Conservation (phyloP, 2,888 invertebrate genomes). For the Sarcophaga variegata region DNA sequence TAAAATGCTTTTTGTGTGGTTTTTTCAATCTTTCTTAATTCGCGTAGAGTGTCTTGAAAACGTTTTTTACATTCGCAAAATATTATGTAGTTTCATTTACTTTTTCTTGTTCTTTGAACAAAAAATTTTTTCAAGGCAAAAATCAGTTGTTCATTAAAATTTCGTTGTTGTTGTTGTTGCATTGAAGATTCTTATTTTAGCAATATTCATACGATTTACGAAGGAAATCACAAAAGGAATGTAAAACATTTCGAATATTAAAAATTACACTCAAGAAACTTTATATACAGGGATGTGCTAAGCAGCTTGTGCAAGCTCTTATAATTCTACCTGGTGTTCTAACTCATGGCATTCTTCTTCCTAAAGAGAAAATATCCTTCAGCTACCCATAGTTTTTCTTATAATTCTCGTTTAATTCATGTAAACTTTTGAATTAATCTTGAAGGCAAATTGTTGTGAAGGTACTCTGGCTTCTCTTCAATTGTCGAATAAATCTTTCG, state of each 20-base stretch:
- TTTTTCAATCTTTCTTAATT: too few relatives aligned
- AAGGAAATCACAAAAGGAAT: constrained; percentile 6
- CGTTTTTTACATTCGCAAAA: too few relatives aligned
- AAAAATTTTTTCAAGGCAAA: constrained; percentile 14
- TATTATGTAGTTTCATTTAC: too few relatives aligned
- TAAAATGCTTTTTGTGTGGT: too few relatives aligned
- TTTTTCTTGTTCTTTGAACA: too few relatives aligned
- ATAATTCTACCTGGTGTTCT: too few relatives aligned
- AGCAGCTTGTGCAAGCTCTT: too few relatives aligned
- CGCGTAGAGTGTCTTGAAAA: too few relatives aligned
- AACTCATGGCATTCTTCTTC: too few relatives aligned
- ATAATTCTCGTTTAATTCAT: neutral
- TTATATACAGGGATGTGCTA: too few relatives aligned
- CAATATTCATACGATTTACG: constrained; percentile 30
- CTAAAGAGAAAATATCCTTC: too few relatives aligned
- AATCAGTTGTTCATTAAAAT: constrained; percentile 14
- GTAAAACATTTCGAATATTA: constrained; percentile 40
- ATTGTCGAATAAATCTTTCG: constrained; percentile 73
- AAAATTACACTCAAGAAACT: constrained; percentile 16
- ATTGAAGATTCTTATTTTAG: neutral
- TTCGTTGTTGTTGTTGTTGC: neutral
- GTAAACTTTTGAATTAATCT: neutral
- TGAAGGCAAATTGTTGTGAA: neutral
- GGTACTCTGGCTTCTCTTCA: constrained; percentile 71
- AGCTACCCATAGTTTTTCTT: neutral